phyloP scores from a whole-genome alignment of 2,888 invertebrate genomes.

The Junonia oenone region DNA sequence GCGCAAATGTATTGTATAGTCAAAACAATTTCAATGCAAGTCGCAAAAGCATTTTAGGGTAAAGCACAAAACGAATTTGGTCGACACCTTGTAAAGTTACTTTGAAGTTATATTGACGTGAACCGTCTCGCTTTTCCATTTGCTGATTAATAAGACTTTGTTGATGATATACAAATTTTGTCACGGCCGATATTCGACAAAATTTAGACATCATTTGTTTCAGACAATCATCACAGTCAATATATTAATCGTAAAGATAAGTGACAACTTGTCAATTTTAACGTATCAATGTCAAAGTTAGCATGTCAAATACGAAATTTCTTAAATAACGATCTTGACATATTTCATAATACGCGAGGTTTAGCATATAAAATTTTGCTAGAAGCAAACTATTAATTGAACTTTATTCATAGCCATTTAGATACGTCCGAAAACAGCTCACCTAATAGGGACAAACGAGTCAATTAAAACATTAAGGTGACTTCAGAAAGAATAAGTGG shows the following conservation, averaged over 20 bases:
- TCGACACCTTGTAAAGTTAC: constrained; percentile 7
- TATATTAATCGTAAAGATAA: neutral
- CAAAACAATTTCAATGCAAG: neutral
- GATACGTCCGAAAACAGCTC: constrained; percentile 30
- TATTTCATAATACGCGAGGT: constrained; percentile 7
- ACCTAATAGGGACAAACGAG: constrained; percentile 54
- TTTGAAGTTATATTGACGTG: constrained; percentile 11
- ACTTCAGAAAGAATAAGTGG: constrained; percentile 45
- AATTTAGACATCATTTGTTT: neutral
- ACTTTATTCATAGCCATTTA: neutral
- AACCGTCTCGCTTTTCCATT: constrained; percentile 8
- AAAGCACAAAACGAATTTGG: constrained; percentile 4
- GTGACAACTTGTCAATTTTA: constrained; percentile 16
- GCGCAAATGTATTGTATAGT: neutral
- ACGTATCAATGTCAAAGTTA: constrained; percentile 13
- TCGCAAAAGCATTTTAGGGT: neutral
- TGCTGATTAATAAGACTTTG: constrained; percentile 10
- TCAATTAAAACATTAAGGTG: constrained; percentile 55
- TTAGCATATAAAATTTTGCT: neutral
- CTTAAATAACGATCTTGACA: constrained; percentile 13
- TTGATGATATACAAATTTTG: neutral
- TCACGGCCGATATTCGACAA: neutral
- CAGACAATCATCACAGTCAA: neutral
- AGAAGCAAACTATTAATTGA: constrained; percentile 4
- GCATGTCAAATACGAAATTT: constrained; percentile 9